Evolutionary conservation across 2,797 vertebrate genomes (phyloP), one percentile per base, ranked within the genome.

Genomic region (Melanotaenia nigrans): DNA sequence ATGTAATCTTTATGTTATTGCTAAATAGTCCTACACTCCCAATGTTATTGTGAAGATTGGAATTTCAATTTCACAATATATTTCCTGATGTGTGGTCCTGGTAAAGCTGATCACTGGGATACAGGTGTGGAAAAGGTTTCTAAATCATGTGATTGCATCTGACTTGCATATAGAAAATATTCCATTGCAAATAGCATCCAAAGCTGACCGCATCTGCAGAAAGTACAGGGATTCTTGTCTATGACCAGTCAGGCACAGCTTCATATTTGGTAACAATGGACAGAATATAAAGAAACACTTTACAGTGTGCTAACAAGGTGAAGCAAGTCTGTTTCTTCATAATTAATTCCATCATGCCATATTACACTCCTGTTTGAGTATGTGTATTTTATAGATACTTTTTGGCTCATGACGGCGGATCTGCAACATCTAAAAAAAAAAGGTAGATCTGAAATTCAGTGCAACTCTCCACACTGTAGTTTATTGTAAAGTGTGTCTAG

Each of bases 41-140:
- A 38, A 1, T 13, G 42, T 47, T n/a, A 16, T 51, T 83, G 80
- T 65, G 74, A 58, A 82, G 79, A 57, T 66, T 59, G 47, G 67
- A 78, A 65, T 82, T 82, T 81, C 68, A 47, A 73, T 85, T 83
- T 85, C n/a, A 4, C 70, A 84, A 77, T 47, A 20, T 14, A 30
- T 71, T 75, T 61, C 59, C 40, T 6, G 24, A 11, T 36, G 65
- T 36, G 65, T 2, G 5, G 45, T 22, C 36, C 28, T 40, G 57
- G 5, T 38, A n/a, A 32, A 24, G 71, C 9, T 53, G 24, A 74
- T 86, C 60, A 3, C 18, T n/a, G 53, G 11, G 24, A 0, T 45
- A 35, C 56, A 36, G 38, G 55, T 6, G 18, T 32, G 40, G n/a
- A 14, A 24, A 22, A 16, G 25, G 9, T 20, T 22, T 32, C 59